Conservation (phyloP, 2,113 vertebrate genomes). For the Sebastes schlegelii region DNA sequence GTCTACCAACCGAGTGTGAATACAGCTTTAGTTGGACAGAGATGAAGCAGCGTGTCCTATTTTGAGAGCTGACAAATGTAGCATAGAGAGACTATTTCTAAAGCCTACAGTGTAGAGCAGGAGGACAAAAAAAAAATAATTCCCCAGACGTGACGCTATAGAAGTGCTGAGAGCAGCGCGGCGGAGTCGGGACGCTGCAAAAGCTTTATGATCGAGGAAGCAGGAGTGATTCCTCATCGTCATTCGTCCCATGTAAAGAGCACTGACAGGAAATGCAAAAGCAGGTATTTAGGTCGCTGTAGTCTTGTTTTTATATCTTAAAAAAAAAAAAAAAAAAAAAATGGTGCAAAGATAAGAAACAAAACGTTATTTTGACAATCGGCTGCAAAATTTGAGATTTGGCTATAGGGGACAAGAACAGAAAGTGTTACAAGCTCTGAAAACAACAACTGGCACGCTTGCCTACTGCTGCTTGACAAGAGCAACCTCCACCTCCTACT, state of each 20-base stretch:
- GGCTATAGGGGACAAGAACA: background rate
- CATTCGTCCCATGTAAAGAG: conserved; percentile 36
- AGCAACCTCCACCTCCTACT: conserved; percentile 38
- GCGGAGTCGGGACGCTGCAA: conserved; percentile 21
- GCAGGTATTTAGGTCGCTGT: background rate
- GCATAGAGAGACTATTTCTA: conserved; percentile 40
- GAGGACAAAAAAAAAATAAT: conserved; percentile 56
- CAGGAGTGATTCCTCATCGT: conserved; percentile 20
- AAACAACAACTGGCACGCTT: conserved; percentile 40
- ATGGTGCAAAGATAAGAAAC: background rate
- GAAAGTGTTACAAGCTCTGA: conserved; percentile 7
- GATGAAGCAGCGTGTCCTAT: conserved; percentile 55
- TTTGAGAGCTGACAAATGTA: conserved; percentile 64
- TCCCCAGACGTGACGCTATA: conserved; percentile 27
- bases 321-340: no score
- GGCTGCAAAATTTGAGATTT: background rate
- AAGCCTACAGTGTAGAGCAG: conserved; percentile 31
- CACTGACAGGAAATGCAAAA: conserved; percentile 58
- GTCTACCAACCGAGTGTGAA: conserved; percentile 24
- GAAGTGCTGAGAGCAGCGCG: conserved; percentile 58
- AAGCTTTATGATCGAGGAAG: conserved; percentile 14
- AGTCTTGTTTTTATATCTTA: background rate
- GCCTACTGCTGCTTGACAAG: conserved; percentile 30
- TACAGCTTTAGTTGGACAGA: conserved; percentile 30
- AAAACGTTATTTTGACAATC: background rate